Evolutionary conservation across 2,113 vertebrate genomes (phyloP).

Genomic region (Himantopus leucocephalus): DNA sequence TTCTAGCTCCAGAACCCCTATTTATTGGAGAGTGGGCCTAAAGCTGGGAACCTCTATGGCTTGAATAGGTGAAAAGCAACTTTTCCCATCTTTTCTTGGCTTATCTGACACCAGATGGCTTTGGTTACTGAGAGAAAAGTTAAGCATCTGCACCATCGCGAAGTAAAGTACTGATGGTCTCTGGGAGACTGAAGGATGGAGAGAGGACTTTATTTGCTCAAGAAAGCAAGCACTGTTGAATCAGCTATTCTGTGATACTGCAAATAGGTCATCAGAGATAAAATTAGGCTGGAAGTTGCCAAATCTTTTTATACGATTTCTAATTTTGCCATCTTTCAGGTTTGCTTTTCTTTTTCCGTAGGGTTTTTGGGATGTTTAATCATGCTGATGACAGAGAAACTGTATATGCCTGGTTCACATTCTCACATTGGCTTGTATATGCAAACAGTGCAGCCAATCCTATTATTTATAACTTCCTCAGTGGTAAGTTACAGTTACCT

Average conservation of each 20-base stretch:
- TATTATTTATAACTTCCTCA: conserved; percentile 98
- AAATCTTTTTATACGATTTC: not conserved
- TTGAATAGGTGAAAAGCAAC: not conserved
- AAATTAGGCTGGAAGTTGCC: not conserved
- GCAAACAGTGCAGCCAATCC: conserved; percentile 97
- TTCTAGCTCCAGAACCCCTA: not conserved
- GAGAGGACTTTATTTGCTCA: not conserved
- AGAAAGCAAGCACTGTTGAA: not conserved
- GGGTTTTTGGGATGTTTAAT: conserved; percentile 93
- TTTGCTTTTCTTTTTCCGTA: conserved; percentile 60
- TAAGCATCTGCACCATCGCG: not conserved
- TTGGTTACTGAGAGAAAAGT: not conserved
- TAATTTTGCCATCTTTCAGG: conserved; percentile 4
- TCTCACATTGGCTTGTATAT: conserved; percentile 97
- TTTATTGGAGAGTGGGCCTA: not conserved
- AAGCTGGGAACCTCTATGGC: not conserved
- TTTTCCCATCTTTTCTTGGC: not conserved
- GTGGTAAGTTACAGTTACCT: conserved; percentile 82
- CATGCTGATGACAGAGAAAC: conserved; percentile 90
- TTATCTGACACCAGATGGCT: not conserved
- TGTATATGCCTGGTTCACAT: conserved; percentile 95
- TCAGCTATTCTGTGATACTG: not conserved
- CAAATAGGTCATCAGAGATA: not conserved
- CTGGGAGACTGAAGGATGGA: not conserved
- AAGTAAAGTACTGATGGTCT: not conserved